Evolutionary conservation across 2,113 vertebrate genomes (phyloP), one percentile per base, ranked within the genome.

Genomic region (Scolopax mira): DNA sequence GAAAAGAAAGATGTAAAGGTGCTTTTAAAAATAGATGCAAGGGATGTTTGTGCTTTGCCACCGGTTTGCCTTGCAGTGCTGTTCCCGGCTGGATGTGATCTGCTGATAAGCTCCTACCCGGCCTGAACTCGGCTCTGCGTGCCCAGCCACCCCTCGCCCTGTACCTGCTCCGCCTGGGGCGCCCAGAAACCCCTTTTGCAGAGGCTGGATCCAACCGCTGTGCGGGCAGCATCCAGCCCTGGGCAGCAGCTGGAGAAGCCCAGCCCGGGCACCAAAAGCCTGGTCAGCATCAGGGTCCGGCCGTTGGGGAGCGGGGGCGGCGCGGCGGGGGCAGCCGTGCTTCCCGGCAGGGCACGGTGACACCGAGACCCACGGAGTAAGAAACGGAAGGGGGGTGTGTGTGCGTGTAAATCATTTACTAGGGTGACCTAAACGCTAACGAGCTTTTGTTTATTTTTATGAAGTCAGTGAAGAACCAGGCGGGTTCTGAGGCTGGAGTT

Each of bases 351-450:
- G 61, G 57, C 23, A 39, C 54, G 58, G 67, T 80, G 39, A 60
- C 94, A 85, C 41, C 25, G 22, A 85, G 62, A 64, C 27, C 66
- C 10, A 0, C 18, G 48, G 71, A 74, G 0, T 62, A 28, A 60
- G 60, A 58, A 92, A 42, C 0, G 0, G 85, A 57, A 90, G 14
- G 46, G 41, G 13, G 5, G 44, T 17, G 23, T 42, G 42, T 44
- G 42, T 41, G 25, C 25, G 21, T 64, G 88, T 94, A 90, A 97
- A 95, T 95, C 48, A 92, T 93, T 95, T 67, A 92, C 92, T 87
- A 81, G 72, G 13, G 35, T 85, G 69, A 84, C 69, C 60, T 89
- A 84, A 90, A 87, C 21, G 61, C 64, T 84, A 35, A 62, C 72
- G 78, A 51, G 46, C 42, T 52, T 64, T 90, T 92, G 79, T 92